Base-by-base conservation (phyloP, 2,888 invertebrate genomes). In the Nomada lathburiana region DNA sequence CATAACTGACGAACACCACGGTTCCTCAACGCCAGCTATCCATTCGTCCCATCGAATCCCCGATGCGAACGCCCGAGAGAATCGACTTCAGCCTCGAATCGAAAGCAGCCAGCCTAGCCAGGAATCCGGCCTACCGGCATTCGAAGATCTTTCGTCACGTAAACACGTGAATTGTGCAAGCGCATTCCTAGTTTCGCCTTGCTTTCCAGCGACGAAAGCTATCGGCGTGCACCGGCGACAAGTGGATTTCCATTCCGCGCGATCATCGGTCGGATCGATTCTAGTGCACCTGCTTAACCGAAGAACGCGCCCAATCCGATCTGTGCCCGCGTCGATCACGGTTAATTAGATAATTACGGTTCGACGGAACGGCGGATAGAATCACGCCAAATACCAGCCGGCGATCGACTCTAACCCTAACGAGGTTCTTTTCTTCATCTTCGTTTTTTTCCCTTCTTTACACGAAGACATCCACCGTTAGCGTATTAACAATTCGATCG, bases 381-480 rank as follows among this genome's bases (percentile, higher is more conserved):
- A 63, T 62, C 53, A 9, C 18, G 50, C 20, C 20, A 70, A 62
- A 74, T 85, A 57, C 79, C 63, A 63, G 9, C 20, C 11, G 18
- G 29, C 7, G 65, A 76, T 85, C 71, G 72, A 75, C 62, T 7
- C 29, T 13, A 50, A 68, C 29, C 57, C n/a, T 16, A 52, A 26
- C 60, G 36, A 20, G n/a, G 57, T 64, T 68, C 20, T 11, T 44
- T 47, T 7, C 5, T 52, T 36, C n/a, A n/a, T n/a, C n/a, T n/a
- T n/a, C n/a, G n/a, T n/a, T n/a, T 26, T 18, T 36, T 67, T 69
- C 53, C 50, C 36, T 52, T 69, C 73, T 68, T 47, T 23, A 20
- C 74, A 57, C 18, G 52, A 47, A 23, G 72, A 74, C 83, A 20
- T 60, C 76, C 69, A 81, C 76, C 80, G 84, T 86, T 84, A 85